Conservation (phyloP, 2,888 invertebrate species). For the Drosophila longiperda region DNA sequence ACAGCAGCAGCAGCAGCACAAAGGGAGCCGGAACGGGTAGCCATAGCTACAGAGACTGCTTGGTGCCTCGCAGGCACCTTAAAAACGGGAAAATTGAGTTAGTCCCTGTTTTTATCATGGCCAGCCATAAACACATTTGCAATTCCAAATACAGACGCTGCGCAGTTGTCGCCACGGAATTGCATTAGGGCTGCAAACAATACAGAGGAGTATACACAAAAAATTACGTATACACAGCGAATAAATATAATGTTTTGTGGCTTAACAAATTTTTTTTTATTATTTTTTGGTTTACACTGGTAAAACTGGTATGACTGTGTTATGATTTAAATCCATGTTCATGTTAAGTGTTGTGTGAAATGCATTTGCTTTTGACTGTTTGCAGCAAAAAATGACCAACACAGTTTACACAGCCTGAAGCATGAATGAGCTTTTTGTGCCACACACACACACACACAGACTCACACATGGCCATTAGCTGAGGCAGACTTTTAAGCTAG, state of each 20-base stretch:
- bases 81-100: conserved; percentile 41
- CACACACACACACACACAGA: background rate
- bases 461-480: conserved; percentile 44
- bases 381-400: conserved; percentile 49
- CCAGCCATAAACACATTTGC: conserved; percentile 51
- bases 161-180: conserved; percentile 49
- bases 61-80: conserved; percentile 32
- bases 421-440: conserved; percentile 50
- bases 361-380: conserved; percentile 4
- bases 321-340: conserved; percentile 4
- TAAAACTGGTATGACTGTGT: background rate
- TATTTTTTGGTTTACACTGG: conserved; percentile 3
- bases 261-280: background rate
- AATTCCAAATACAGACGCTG: conserved; percentile 34
- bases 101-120: conserved; percentile 37
- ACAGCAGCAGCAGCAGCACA: background rate
- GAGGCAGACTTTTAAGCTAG: conserved; percentile 51
- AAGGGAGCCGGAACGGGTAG: conserved; percentile 2
- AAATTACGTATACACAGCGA: conserved; percentile 34
- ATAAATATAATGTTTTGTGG: background rate
- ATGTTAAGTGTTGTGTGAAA: conserved; percentile 7
- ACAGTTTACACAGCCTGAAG: conserved; percentile 42
- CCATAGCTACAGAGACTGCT: conserved; percentile 13
- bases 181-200: conserved; percentile 52
- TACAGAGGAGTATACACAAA: background rate